A percentile compares a stretch with the other conserved stretches of the same genome.
These are phyloP conservation scores for Gymnocheta viridis DNA, from an alignment of 2,888 invertebrate genomes.

Conservation along the genomic window DNA sequence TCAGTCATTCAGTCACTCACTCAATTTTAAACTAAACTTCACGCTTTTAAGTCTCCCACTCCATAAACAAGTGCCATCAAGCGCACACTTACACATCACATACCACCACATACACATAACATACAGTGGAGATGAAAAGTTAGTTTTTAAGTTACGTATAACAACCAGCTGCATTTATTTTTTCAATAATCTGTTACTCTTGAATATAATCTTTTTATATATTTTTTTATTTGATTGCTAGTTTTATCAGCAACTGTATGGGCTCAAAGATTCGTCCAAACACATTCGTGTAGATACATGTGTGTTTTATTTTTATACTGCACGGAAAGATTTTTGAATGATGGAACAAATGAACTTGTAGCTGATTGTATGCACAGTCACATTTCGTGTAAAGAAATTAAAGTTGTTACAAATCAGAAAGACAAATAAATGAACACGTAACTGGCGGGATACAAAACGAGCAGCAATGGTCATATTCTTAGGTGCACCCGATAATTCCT, in stretches of 20 bases:
- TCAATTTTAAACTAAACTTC: constrained; percentile 61
- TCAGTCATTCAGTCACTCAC: constrained; percentile 47
- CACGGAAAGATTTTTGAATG: constrained; percentile 55
- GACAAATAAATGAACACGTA: constrained; percentile 55
- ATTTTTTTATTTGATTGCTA: not conserved
- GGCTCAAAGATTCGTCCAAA: not conserved
- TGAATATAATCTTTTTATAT: not conserved
- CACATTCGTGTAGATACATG: not conserved
- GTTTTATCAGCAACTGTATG: constrained; percentile 41
- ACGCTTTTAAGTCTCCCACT: constrained; percentile 69
- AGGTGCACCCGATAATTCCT: not conserved
- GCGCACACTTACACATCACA: not conserved
- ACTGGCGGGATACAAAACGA: constrained; percentile 8
- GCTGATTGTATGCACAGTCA: constrained; percentile 70
- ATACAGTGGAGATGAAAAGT: constrained; percentile 36
- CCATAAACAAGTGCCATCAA: constrained; percentile 61
- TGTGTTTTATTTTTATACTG: constrained; percentile 39
- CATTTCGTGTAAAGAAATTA: constrained; percentile 68
- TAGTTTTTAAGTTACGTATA: not conserved
- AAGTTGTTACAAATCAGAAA: constrained; percentile 68
- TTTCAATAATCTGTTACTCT: not conserved
- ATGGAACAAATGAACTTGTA: constrained; percentile 69
- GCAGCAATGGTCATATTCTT: not conserved
- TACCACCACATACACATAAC: not conserved
- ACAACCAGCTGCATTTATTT: not conserved